Conservation (phyloP, 2,113 vertebrate species). For the Baryphthengus martii region DNA sequence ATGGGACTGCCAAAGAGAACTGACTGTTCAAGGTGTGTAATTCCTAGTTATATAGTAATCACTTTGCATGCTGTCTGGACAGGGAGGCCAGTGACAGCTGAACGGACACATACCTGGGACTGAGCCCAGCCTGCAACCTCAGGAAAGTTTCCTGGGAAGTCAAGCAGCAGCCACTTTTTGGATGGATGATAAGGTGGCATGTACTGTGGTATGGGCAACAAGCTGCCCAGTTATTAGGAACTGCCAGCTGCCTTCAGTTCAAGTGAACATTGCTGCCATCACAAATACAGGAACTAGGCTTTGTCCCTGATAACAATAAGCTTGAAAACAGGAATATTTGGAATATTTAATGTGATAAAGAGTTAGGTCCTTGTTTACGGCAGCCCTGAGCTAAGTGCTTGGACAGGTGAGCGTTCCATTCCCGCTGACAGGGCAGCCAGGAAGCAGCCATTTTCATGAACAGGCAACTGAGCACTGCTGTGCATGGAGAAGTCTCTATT, state of each 20-base stretch:
- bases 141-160: slow-evolving; percentile 20
- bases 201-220: background rate
- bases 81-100: slow-evolving; percentile 24
- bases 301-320: background rate
- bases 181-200: background rate
- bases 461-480: background rate
- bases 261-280: background rate
- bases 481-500: background rate
- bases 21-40: slow-evolving; percentile 4
- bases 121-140: slow-evolving; percentile 15
- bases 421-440: background rate
- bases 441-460: background rate
- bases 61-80: background rate
- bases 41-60: slow-evolving; percentile 11
- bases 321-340: background rate
- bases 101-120: background rate
- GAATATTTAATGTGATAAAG: background rate
- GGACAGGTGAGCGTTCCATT: background rate
- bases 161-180: background rate
- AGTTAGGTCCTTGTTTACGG: background rate
- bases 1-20: background rate
- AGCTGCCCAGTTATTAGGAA: background rate
- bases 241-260: slow-evolving; percentile 14
- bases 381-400: background rate
- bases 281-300: background rate